phyloP scores from a whole-genome alignment of 2,113 vertebrate genomes.

The Anser cygnoides region DNA sequence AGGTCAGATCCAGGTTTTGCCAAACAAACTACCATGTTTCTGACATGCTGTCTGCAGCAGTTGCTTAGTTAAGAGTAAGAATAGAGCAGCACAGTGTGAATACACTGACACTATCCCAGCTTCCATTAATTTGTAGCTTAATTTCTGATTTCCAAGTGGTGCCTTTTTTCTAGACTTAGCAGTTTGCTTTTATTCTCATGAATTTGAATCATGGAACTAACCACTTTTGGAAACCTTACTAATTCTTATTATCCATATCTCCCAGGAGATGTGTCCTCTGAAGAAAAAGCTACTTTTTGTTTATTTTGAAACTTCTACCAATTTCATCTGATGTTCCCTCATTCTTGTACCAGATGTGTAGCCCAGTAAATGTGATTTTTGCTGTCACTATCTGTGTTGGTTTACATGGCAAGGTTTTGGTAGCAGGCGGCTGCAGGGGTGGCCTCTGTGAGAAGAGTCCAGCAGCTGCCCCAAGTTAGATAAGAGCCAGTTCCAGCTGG shows the following conservation, averaged over 20 bases:
- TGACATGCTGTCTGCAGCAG: neutral
- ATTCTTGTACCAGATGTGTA: neutral
- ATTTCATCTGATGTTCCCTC: neutral
- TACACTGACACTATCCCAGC: fast-evolving
- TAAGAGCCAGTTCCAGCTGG: no score
- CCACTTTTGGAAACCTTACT: neutral
- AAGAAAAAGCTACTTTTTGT: neutral
- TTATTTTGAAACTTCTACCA: neutral
- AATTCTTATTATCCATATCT: neutral
- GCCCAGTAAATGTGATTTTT: neutral
- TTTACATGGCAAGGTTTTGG: no score
- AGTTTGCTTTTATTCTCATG: neutral
- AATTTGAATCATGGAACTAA: neutral
- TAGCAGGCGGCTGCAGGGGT: no score
- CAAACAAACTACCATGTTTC: neutral
- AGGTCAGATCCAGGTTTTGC: neutral
- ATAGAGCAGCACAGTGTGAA: neutral
- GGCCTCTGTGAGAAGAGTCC: no score
- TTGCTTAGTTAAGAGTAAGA: neutral
- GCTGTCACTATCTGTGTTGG: neutral
- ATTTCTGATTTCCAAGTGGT: neutral
- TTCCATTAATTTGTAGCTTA: neutral
- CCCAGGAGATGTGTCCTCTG: neutral
- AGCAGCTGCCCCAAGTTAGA: no score
- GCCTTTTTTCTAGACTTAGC: neutral